Conservation (phyloP, 1,140 invertebrate genomes). For the Hermetia illucens region DNA sequence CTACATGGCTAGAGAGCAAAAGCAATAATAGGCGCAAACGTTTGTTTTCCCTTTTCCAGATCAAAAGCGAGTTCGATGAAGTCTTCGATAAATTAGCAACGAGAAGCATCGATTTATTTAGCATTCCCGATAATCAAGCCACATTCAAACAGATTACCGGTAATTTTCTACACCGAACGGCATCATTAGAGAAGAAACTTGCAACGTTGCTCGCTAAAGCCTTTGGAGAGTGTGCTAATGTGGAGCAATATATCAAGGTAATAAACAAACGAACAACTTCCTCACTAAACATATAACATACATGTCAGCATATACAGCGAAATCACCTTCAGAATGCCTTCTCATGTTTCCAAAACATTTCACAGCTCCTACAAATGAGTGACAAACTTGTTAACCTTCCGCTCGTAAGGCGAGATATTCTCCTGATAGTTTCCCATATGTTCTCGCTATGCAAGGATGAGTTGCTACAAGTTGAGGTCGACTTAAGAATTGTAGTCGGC, state of each 20-base stretch:
- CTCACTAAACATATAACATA: conserved; percentile 30
- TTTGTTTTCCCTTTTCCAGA: conserved; percentile 9
- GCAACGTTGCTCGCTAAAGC: conserved; percentile 54
- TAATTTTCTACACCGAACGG: conserved; percentile 35
- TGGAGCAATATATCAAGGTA: conserved; percentile 47
- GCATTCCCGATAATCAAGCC: conserved; percentile 39
- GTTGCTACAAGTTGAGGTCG: conserved; percentile 21
- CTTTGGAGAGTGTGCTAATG: conserved; percentile 56
- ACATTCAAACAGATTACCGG: conserved; percentile 43
- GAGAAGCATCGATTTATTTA: conserved; percentile 31
- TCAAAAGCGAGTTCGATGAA: conserved; percentile 45
- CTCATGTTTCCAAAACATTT: conserved; percentile 1
- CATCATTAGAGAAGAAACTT: conserved; percentile 53
- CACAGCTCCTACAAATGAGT: conserved; percentile 18
- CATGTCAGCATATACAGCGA: too few relatives aligned
- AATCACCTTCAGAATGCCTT: background rate
- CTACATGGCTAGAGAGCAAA: too few relatives aligned
- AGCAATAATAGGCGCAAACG: too few relatives aligned
- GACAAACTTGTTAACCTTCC: conserved; percentile 15
- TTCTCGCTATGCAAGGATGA: conserved; percentile 16
- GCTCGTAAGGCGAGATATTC: conserved; percentile 16
- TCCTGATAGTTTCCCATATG: conserved; percentile 18
- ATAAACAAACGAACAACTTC: conserved; percentile 48
- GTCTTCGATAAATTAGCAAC: conserved; percentile 51
- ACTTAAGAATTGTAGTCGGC: too few relatives aligned